Conservation (phyloP, 2,797 vertebrate species). For the Myoxocephalus aenaeus region DNA sequence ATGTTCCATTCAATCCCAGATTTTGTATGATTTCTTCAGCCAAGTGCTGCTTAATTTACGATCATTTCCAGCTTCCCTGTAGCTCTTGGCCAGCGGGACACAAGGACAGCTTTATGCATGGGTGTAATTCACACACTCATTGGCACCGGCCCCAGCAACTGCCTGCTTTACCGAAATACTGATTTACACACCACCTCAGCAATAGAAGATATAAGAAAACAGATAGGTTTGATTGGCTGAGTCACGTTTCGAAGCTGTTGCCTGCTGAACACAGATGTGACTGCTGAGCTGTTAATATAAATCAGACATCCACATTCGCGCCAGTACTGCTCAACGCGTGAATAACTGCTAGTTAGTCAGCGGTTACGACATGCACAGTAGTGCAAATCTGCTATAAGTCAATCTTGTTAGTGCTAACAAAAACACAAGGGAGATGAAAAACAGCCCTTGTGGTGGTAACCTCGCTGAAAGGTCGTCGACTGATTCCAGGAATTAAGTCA, state of each 20-base stretch:
- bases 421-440: slow-evolving; percentile 73
- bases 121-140: slow-evolving; percentile 81
- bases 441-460: slow-evolving; percentile 70
- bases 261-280: slow-evolving; percentile 75
- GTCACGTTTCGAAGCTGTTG: slow-evolving; percentile 66
- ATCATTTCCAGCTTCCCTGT: slow-evolving; percentile 79
- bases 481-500: slow-evolving; percentile 62
- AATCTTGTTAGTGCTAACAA: slow-evolving; percentile 73
- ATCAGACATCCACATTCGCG: slow-evolving; percentile 56
- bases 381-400: slow-evolving; percentile 77
- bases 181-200: slow-evolving; percentile 72
- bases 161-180: slow-evolving; percentile 72
- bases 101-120: slow-evolving; percentile 80
- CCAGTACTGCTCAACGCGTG: slow-evolving; percentile 47
- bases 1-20: slow-evolving; percentile 79
- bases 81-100: slow-evolving; percentile 78
- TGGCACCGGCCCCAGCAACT: slow-evolving; percentile 77
- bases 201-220: slow-evolving; percentile 70
- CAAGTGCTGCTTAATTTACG: slow-evolving; percentile 80
- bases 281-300: slow-evolving; percentile 69
- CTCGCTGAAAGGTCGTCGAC: slow-evolving; percentile 62
- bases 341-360: slow-evolving; percentile 69
- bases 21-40: slow-evolving; percentile 75
- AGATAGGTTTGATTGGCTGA: slow-evolving; percentile 75
- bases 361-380: slow-evolving; percentile 60